Evolutionary conservation across 2,113 vertebrate species (phyloP).

Genomic region (Leptodactylus fuscus): DNA sequence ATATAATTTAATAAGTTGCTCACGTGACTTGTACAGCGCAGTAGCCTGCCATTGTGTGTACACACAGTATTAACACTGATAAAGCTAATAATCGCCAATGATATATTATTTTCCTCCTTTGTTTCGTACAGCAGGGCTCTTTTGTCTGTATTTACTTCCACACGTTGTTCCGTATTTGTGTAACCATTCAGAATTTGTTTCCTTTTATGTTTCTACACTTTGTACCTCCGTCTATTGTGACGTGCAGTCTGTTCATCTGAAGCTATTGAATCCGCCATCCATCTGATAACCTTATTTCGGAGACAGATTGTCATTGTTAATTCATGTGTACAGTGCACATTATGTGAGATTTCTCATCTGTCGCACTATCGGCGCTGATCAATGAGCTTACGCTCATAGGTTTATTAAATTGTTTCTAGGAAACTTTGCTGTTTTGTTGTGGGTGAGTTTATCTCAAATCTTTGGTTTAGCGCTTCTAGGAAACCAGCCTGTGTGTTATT

Average conservation of each 20-base stretch:
- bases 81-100: neutral
- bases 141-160: neutral
- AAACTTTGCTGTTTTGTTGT: conserved; percentile 63
- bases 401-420: conserved; percentile 65
- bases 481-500: conserved; percentile 60
- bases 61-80: neutral
- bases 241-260: neutral
- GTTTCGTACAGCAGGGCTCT: neutral
- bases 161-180: neutral
- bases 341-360: conserved; percentile 61
- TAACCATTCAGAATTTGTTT: neutral
- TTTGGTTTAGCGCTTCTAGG: conserved; percentile 57
- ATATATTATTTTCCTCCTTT: neutral
- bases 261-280: conserved; percentile 50
- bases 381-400: conserved; percentile 50
- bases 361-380: conserved; percentile 59
- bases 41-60: neutral
- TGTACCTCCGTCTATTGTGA: neutral
- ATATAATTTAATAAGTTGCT: neutral
- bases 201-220: neutral
- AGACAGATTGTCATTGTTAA: conserved; percentile 62
- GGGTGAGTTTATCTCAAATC: conserved; percentile 54
- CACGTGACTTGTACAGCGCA: neutral
- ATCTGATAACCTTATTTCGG: conserved; percentile 66
- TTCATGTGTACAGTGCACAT: conserved; percentile 54